Conservation (phyloP, 2,888 invertebrate species). For the Therioaphis trifolii region DNA sequence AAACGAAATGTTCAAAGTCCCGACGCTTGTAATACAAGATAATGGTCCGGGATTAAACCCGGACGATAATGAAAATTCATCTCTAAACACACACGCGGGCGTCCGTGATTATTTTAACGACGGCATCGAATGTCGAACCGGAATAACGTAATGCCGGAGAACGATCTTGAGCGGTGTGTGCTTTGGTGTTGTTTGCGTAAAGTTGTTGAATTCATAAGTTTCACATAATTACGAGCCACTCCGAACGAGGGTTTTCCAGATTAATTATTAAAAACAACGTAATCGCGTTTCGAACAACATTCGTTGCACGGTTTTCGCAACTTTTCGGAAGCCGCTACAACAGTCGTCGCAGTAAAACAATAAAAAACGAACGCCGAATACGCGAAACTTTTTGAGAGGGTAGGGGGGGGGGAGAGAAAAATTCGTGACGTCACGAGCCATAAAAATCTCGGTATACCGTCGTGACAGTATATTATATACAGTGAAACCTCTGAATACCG, state of each 20-base stretch:
- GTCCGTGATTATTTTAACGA: neutral
- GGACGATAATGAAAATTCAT: neutral
- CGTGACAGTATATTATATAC: too few species aligned
- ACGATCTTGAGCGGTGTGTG: neutral
- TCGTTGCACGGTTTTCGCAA: neutral
- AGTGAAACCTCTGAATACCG: too few species aligned
- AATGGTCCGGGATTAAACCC: neutral
- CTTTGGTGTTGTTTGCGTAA: neutral
- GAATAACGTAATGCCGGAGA: neutral
- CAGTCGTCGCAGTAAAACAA: neutral
- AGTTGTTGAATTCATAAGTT: conserved; percentile 11
- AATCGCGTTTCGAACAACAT: neutral
- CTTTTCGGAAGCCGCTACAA: neutral
- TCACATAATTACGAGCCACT: neutral
- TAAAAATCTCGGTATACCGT: too few species aligned
- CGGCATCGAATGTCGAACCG: neutral
- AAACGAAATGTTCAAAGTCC: too few species aligned
- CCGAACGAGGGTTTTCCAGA: neutral
- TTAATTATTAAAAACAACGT: neutral
- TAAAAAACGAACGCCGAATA: neutral
- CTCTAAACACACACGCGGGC: neutral
- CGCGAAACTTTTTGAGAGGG: too few species aligned
- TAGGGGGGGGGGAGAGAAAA: too few species aligned
- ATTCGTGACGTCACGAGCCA: too few species aligned
- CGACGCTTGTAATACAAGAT: neutral